These are phyloP conservation scores for Lordiphosa fenestrarum DNA, from an alignment of 2,888 invertebrate species.

Conservation along the genomic window DNA sequence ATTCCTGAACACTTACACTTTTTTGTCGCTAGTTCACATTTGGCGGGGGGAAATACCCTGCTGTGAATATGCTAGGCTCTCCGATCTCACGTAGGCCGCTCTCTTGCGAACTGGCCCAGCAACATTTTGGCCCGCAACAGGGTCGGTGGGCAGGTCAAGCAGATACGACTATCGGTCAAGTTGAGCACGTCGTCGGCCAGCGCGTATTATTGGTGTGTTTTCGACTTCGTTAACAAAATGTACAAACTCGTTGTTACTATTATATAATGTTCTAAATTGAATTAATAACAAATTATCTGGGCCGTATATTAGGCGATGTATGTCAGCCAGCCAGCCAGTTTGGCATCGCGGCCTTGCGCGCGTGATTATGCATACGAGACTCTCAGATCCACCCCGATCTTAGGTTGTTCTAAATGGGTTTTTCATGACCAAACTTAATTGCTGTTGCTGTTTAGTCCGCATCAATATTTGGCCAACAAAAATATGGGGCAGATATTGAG, in stretches of 20 bases:
- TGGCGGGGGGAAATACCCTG: slow-evolving; percentile 18
- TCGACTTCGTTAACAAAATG: slow-evolving; percentile 14
- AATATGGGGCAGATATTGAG: slow-evolving; percentile 24
- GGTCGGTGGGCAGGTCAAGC: slow-evolving; percentile 52
- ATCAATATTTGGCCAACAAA: slow-evolving; percentile 50
- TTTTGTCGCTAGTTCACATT: background rate
- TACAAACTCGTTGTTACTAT: slow-evolving; percentile 37
- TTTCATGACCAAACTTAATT: slow-evolving; percentile 58
- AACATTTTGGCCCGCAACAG: slow-evolving; percentile 28
- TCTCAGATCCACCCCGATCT: slow-evolving; percentile 9
- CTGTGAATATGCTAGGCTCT: slow-evolving; percentile 12
- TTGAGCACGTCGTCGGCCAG: slow-evolving; percentile 46
- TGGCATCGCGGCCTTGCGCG: slow-evolving; percentile 25
- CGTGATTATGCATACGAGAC: slow-evolving; percentile 11
- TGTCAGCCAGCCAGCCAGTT: slow-evolving; percentile 32
- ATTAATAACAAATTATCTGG: slow-evolving; percentile 25
- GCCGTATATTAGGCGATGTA: slow-evolving; percentile 36
- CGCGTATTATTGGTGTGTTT: slow-evolving; percentile 25
- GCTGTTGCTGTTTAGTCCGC: slow-evolving; percentile 61
- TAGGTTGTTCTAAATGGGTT: slow-evolving; percentile 48
- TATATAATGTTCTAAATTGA: slow-evolving; percentile 43
- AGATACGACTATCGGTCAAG: slow-evolving; percentile 60
- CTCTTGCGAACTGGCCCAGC: slow-evolving; percentile 21
- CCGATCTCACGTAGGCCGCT: slow-evolving; percentile 46
- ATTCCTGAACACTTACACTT: slow-evolving; percentile 34